Base-by-base conservation (phyloP, 2,797 vertebrate genomes). In the Coccyzus lansbergi region DNA sequence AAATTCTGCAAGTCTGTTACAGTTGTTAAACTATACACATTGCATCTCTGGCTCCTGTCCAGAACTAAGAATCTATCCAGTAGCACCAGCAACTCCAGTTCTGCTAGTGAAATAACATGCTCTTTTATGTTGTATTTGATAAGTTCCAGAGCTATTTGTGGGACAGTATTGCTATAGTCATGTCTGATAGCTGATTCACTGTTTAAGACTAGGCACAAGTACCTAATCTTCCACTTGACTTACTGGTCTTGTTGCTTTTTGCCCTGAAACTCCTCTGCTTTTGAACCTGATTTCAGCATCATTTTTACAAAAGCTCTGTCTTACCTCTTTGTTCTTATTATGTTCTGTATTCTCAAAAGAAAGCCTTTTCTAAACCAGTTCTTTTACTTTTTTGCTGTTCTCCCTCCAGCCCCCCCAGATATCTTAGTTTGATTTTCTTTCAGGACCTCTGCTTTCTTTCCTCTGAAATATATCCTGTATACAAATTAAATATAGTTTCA, bases 11-110 rank as follows among this genome's bases (percentile, higher is more conserved):
- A 48, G 22, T 40, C 14, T 52, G 3, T 62, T 69, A 15, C 6
- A 24, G 26, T 21, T 2, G 1, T 12, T 78, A 60, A 53, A 19
- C 24, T 16, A 24, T 4, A 34, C 29, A 34, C 44, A 11, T 0
- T 64, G 4, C 2, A 6, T 62, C 59, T 62, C 59, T 92, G 36
- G 10, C 36, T 86, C 19, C 36, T 0, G 0, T n/a, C n/a, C n/a
- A n/a, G n/a, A n/a, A n/a, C n/a, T n/a, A n/a, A n/a, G n/a, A n/a
- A n/a, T 56, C 34, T 34, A 7, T 88, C 7, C 48, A 60, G 1
- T 21, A 49, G 9, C 29, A 71, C 31, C 33, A 42, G 7, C 29
- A 63, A 4, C 15, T 93, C 34, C 36, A 17, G 8, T 68, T 87
- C 80, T 29, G 29, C 5, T 26, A 21, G 10, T 70, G 69, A 88